These are phyloP conservation scores for Percopsis transmontana DNA, from an alignment of 2,113 vertebrate genomes.

Conservation along the genomic window DNA sequence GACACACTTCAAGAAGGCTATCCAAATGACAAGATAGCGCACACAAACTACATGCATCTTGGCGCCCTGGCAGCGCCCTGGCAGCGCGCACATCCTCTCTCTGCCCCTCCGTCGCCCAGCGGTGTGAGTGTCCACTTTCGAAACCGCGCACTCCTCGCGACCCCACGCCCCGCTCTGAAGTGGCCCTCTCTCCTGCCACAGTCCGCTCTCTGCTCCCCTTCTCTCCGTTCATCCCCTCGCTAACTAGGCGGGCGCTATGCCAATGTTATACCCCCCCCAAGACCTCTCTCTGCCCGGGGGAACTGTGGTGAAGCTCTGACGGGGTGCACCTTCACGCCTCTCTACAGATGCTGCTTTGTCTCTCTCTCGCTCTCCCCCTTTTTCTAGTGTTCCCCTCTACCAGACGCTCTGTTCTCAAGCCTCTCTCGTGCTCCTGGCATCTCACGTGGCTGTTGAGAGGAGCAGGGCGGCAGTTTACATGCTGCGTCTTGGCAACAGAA, in stretches of 20 bases:
- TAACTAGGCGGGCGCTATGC: background rate
- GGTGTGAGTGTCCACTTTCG: background rate
- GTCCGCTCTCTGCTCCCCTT: background rate
- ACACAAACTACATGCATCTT: too few species aligned
- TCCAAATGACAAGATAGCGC: too few species aligned
- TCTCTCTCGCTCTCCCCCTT: background rate
- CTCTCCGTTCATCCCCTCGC: background rate
- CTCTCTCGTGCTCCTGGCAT: conserved; percentile 45
- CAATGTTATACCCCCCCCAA: background rate
- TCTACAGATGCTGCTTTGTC: too few species aligned
- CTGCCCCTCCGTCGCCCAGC: too few species aligned
- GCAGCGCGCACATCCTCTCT: background rate
- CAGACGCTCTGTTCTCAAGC: conserved; percentile 24
- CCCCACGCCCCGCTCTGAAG: conserved; percentile 56
- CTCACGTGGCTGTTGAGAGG: conserved; percentile 62
- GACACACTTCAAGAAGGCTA: too few species aligned
- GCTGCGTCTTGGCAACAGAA: conserved; percentile 59
- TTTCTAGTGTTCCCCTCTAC: conserved; percentile 5
- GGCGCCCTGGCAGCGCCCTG: too few species aligned
- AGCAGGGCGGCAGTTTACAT: conserved; percentile 53
- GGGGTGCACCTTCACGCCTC: conserved; percentile 15
- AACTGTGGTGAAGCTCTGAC: background rate
- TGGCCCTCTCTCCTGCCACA: conserved; percentile 35
- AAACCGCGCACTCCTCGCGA: conserved; percentile 28
- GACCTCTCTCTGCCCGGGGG: conserved; percentile 5